Conservation (phyloP, 1,140 invertebrate genomes). For the Babylonia areolata region DNA sequence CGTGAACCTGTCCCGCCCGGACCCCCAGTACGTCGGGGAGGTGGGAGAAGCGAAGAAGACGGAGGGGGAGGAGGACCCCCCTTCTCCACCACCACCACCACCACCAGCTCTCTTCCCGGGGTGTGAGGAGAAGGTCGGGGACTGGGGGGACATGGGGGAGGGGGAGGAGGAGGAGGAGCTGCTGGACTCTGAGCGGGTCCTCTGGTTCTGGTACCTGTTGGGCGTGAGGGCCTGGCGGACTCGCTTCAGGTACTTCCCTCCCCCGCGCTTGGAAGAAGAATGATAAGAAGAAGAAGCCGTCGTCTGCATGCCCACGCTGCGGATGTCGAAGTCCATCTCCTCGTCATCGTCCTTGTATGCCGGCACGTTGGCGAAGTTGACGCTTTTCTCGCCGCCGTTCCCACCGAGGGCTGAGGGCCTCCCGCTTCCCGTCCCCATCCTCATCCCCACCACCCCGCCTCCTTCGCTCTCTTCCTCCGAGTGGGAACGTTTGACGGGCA, state of each 20-base stretch:
- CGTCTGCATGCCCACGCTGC: constrained; percentile 48
- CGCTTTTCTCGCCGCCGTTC: constrained; percentile 3
- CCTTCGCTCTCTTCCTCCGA: background rate
- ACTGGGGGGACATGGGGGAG: background rate
- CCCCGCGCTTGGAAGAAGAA: constrained; percentile 2
- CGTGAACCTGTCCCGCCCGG: background rate
- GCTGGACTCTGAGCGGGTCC: background rate
- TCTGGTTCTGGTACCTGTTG: background rate
- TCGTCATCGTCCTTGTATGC: background rate
- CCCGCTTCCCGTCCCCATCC: too few species aligned
- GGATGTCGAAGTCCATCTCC: constrained; percentile 40
- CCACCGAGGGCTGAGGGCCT: background rate
- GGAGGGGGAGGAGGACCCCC: too few species aligned
- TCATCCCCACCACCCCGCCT: background rate
- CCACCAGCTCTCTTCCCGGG: too few species aligned
- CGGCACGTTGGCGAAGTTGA: constrained; percentile 5
- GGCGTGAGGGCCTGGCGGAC: background rate
- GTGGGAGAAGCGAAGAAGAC: background rate
- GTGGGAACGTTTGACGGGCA: background rate
- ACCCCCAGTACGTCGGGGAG: background rate
- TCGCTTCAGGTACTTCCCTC: constrained; percentile 18
- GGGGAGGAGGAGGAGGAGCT: constrained; percentile 2
- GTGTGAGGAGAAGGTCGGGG: background rate
- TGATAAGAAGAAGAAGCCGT: too few species aligned
- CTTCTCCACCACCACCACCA: too few species aligned